Evolutionary conservation across 2,888 invertebrate species (phyloP), one percentile per base, ranked within the genome.

Genomic region (Rhyacophila evoluta): DNA sequence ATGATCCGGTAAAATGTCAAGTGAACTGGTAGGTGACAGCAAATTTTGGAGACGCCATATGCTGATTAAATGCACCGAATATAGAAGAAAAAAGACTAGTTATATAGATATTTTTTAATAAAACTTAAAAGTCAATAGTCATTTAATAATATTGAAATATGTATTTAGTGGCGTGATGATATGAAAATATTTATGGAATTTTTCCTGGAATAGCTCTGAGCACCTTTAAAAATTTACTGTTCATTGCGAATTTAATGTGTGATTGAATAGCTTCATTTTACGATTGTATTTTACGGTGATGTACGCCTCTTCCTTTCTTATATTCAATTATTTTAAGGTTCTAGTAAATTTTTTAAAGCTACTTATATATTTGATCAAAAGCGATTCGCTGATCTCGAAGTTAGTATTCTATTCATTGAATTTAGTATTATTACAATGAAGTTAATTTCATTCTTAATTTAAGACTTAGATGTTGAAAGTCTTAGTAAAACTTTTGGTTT

Each of bases 301-400:
- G 19, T 19, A 19, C 55, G 55, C 2, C 15, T 33, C 25, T 25
- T 55, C 55, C 15, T 25, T 55, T 55, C 12, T 55, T 55, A 19
- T 55, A 55, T 55, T 55, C 55, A 55, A 55, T 55, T 55, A 55
- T 55, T 55, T 55, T 19, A 55, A 55, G 55, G 19, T 55, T 55
- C 55, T 15, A 55, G 19, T 55, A 55, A 55, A 55, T 19, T 8
- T 19, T 55, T 55, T 25, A 55, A 55, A 55, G 55, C 15, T 55
- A 55, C 15, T 12, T 55, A 55, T 19, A 55, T 8, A 55, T 55
- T 55, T 55, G 19, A 55, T 4, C 19, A 6, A 10, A 55, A 55
- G 10, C 4, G 55, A 55, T 10, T 55, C 12, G 55, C 55, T 55
- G 55, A 55, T 55, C 55, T 19, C 5, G 10, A 19, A 55, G 19